Conservation (phyloP, 2,888 invertebrate species). For the Poecilobothrus nobilitatus region DNA sequence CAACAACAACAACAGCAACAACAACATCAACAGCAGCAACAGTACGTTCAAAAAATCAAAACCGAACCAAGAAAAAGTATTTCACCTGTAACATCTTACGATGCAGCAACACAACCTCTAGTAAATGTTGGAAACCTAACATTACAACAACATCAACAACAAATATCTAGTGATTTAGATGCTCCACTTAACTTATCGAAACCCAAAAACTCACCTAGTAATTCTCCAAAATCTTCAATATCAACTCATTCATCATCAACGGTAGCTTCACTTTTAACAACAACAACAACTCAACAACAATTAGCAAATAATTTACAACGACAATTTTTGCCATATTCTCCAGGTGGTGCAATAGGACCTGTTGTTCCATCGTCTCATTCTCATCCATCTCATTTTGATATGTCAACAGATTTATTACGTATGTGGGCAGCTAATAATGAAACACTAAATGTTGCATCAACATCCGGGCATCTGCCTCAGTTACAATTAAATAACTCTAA, state of each 20-base stretch:
- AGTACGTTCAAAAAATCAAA: constrained; percentile 7
- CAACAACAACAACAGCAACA: constrained; percentile 10
- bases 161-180: constrained; percentile 57
- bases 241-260: constrained; percentile 34
- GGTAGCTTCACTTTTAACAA: constrained; percentile 21
- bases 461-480: constrained; percentile 12
- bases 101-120: constrained; percentile 22
- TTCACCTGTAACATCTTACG: constrained; percentile 17
- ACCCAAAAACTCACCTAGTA: constrained; percentile 60
- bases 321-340: constrained; percentile 36
- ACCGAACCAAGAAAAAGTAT: background rate
- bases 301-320: constrained; percentile 27
- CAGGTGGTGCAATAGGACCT: constrained; percentile 31
- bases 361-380: constrained; percentile 14
- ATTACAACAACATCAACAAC: constrained; percentile 19
- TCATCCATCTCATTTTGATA: constrained; percentile 45
- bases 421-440: constrained; percentile 33
- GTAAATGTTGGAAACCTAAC: constrained; percentile 30
- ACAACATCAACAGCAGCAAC: constrained; percentile 10
- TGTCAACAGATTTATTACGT: constrained; percentile 52
- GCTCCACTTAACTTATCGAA: constrained; percentile 83
- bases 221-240: constrained; percentile 43
- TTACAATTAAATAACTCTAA: background rate
- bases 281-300: constrained; percentile 19
- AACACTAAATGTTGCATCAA: constrained; percentile 18